These are phyloP conservation scores for Xanthorhoe spadicearia DNA, from an alignment of 2,888 invertebrate species.

Conservation along the genomic window DNA sequence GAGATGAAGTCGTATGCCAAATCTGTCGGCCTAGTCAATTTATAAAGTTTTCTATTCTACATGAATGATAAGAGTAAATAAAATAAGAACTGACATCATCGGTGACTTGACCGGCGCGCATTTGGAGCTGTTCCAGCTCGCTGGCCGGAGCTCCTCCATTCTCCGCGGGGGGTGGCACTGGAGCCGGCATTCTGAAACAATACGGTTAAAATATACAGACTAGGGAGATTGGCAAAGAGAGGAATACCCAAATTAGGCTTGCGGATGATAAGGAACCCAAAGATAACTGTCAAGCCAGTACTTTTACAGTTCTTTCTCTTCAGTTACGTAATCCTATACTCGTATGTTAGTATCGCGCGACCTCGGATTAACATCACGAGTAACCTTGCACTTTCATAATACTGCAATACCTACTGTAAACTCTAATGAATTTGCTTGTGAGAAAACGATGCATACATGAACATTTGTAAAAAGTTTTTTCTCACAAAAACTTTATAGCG, in stretches of 20 bases:
- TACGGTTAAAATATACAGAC: conserved; percentile 1
- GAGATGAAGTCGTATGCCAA: no score
- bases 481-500: no score
- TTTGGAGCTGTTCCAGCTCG: conserved; percentile 95
- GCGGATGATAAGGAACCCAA: not conserved
- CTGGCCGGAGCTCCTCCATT: conserved; percentile 91
- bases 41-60: no score
- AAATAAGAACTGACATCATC: conserved; percentile 89
- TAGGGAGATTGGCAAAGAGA: no score
- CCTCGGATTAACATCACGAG: conserved; percentile 47
- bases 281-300: not conserved
- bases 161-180: conserved; percentile 85
- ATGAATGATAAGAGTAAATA: not conserved
- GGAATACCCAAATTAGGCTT: no score
- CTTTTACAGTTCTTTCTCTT: conserved; percentile 2
- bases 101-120: conserved; percentile 92
- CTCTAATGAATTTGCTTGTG: conserved; percentile 25
- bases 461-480: no score
- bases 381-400: conserved; percentile 47
- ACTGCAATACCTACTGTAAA: conserved; percentile 14
- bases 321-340: conserved; percentile 14
- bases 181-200: conserved; percentile 87
- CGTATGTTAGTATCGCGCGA: conserved; percentile 16
- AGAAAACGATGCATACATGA: not conserved
- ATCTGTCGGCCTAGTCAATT: no score